Evolutionary conservation across 2,888 invertebrate genomes (phyloP), one percentile per base, ranked within the genome.

Genomic region (Tridacna crocea): DNA sequence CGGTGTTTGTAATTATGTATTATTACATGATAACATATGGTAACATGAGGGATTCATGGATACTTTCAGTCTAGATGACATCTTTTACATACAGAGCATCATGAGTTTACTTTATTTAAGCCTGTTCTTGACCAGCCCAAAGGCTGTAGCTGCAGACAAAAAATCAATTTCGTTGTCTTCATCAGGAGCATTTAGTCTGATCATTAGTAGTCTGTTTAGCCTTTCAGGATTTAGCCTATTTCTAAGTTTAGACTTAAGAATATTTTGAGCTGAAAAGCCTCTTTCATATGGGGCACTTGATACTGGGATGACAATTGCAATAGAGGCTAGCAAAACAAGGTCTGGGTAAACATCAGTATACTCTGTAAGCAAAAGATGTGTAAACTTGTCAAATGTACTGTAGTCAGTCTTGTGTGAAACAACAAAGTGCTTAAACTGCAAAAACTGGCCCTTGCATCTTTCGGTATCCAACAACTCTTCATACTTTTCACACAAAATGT

Each of bases 391-490:
- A 36, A 26, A 66, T 12, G 11, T n/a, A 13, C 36, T n/a, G 24
- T 66, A 27, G 13, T 27, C 26, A 3, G 17, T 11, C 24, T 60
- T 61, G 46, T 65, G 66, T 10, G 73, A 65, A 3, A 46, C n/a
- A 17, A 36, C 60, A 55, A 73, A 27, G 24, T 78, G 72, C 61
- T 78, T 78, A 24, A 73, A 78, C 22, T 63, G 73, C 2, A 63
- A 22, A 65, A 78, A 78, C 22, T 78, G 78, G 12, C 48, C 58
- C 27, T 48, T 73, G 22, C 47, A 48, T 36, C 73, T 61, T 19
- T 13, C 55, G 15, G 10, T 8, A 73, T 73, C 78, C 26, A 55
- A 19, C 22, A 46, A 6, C n/a, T 36, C 61, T 51, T 51, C 48
- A 61, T 78, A 72, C 1, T 63, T 36, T 27, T 58, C 36, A 58